Evolutionary conservation across 2,888 invertebrate genomes (phyloP).

Genomic region (Agrilus cyanescens): DNA sequence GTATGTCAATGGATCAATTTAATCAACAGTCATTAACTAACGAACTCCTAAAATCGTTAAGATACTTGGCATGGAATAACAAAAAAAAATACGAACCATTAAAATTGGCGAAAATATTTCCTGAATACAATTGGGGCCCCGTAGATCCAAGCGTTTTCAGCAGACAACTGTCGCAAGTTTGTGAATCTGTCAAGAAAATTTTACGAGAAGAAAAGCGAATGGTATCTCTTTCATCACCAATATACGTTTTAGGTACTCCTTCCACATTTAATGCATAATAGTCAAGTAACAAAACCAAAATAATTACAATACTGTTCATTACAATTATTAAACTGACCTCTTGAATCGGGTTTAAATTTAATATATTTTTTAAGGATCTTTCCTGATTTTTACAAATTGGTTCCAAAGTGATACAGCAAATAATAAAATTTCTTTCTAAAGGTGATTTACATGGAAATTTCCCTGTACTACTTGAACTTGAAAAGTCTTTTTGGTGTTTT

Average conservation of each 20-base stretch:
- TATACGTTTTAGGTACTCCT: slow-evolving; percentile 46
- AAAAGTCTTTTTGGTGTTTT: slow-evolving; percentile 55
- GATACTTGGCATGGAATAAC: slow-evolving; percentile 36
- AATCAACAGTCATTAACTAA: slow-evolving; percentile 43
- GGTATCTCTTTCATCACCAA: slow-evolving; percentile 41
- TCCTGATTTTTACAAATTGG: background rate
- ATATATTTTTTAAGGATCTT: no score
- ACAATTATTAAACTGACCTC: no score
- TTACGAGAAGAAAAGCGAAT: slow-evolving; percentile 41
- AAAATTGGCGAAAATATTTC: slow-evolving; percentile 14
- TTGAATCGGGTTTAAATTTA: no score
- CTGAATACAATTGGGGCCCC: slow-evolving; percentile 26
- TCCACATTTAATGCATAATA: no score
- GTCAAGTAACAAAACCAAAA: no score
- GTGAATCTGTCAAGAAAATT: slow-evolving; percentile 37
- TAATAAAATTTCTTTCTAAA: slow-evolving; percentile 19
- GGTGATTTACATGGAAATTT: slow-evolving; percentile 70
- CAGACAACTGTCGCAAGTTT: slow-evolving; percentile 41
- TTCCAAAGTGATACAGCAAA: background rate
- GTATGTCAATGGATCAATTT: slow-evolving; percentile 39
- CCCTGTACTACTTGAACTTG: slow-evolving; percentile 53
- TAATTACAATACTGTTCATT: no score
- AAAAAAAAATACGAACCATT: slow-evolving; percentile 13
- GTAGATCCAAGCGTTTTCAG: slow-evolving; percentile 32
- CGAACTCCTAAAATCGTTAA: slow-evolving; percentile 43